A percentile compares a stretch with the other conserved stretches of the same genome.
phyloP scores from a whole-genome alignment of 2,888 invertebrate species.

The Acronicta psi region DNA sequence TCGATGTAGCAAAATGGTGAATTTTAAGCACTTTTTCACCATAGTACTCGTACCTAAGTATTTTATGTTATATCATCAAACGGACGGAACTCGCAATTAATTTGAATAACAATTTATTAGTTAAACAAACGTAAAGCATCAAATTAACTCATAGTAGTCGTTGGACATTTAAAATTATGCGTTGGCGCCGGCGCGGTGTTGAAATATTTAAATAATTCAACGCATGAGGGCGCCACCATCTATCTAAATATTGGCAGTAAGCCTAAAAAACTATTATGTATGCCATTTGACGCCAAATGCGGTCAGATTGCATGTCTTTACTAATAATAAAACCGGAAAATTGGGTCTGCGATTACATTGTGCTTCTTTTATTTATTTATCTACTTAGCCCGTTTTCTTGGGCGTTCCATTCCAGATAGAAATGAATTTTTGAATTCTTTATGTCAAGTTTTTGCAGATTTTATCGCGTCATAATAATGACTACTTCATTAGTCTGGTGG shows the following conservation, averaged over 20 bases:
- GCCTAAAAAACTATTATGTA: constrained; percentile 61
- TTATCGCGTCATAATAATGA: too few species aligned
- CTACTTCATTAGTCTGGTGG: too few species aligned
- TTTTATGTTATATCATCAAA: not conserved
- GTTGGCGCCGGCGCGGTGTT: constrained; percentile 29
- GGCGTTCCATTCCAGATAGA: too few species aligned
- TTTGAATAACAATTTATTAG: constrained; percentile 7
- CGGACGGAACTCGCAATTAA: constrained; percentile 12
- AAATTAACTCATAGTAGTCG: constrained; percentile 26
- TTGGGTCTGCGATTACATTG: not conserved
- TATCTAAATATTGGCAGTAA: constrained; percentile 56
- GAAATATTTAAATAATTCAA: constrained; percentile 52
- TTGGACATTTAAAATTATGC: constrained; percentile 36
- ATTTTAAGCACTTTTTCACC: too few species aligned
- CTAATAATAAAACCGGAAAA: constrained; percentile 21
- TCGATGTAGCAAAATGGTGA: too few species aligned
- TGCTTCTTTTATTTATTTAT: not conserved
- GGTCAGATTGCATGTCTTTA: constrained; percentile 23
- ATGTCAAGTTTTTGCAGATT: too few species aligned
- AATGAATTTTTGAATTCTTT: too few species aligned
- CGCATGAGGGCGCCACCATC: constrained; percentile 46
- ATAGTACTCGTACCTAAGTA: too few species aligned
- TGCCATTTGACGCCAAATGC: constrained; percentile 36
- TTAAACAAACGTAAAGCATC: constrained; percentile 23
- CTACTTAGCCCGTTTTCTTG: not conserved